Evolutionary conservation across 2,797 vertebrate species (phyloP), one percentile per base, ranked within the genome.

Genomic region (Pseudotriccus pelzelni): DNA sequence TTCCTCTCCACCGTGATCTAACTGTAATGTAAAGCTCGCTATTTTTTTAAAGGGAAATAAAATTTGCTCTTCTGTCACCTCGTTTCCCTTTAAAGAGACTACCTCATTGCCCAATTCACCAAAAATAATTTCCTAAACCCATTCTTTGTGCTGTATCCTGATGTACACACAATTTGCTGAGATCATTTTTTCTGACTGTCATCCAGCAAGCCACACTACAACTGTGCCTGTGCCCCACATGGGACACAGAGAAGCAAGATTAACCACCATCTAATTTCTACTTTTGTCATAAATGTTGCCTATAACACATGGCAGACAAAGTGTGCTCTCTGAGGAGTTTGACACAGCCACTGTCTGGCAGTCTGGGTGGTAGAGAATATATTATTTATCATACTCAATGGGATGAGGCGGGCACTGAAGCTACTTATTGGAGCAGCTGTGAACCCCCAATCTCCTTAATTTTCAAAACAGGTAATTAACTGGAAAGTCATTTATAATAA

Each of bases 401-500:
- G 97, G 94, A 96, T 95, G 95, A 97, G 93, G 93, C 70, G 7
- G 89, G 92, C 92, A 94, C 87, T 91, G 94, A 95, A 94, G 92
- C 95, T 95, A 84, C 96, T 96, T 96, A 96, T 90, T 94, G 94
- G 80, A 97, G 96, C 97, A 97, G 97, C 95, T 98, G 97, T 96
- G 97, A 97, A 94, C 97, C 96, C 94, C 96, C 97, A 97, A 95
- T 97, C 94, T 97, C 95, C 95, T 96, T 97, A 97, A 96, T 97
- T 97, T 97, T 95, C 96, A 96, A 94, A 97, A 97, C 96, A 98
- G 96, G 95, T 97, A 98, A 97, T 98, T 97, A 97, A 97, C 96
- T 97, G 96, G 97, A 97, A 97, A 98, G 96, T 97, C 44, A 98
- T 98, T 97, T 97, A 96, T 97, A 97, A 97, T 97, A 97, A 97